These are phyloP conservation scores for Chrysochloris asiatica DNA, from an alignment of 2,113 vertebrate genomes.

Conservation along the genomic window DNA sequence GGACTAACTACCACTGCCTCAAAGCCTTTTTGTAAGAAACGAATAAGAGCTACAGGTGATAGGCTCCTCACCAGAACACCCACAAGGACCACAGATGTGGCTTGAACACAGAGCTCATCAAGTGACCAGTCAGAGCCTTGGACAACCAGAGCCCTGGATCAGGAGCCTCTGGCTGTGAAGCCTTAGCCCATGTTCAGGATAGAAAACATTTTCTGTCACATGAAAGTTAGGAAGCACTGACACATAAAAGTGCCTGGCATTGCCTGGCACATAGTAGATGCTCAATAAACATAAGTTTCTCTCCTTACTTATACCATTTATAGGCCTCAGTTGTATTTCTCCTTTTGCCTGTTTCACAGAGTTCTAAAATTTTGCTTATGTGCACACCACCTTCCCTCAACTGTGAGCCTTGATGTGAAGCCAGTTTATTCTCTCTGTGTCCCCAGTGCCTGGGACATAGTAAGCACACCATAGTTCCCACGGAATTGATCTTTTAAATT, in stretches of 20 bases:
- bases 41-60: background rate
- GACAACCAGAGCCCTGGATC: background rate
- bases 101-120: background rate
- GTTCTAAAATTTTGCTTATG: fast-evolving
- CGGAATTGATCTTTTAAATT: background rate
- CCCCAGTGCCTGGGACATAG: fast-evolving
- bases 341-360: background rate
- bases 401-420: fast-evolving
- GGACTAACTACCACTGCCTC: background rate
- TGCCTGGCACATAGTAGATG: fast-evolving
- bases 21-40: background rate
- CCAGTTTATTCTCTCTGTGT: background rate
- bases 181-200: background rate
- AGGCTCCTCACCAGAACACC: background rate
- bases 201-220: background rate
- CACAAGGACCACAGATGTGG: background rate
- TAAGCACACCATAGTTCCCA: fast-evolving
- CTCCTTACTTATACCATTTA: background rate
- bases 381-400: background rate
- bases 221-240: background rate
- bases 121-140: too few species aligned
- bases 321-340: fast-evolving
- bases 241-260: fast-evolving
- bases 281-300: fast-evolving
- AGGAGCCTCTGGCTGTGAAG: background rate